Evolutionary conservation across 1,140 invertebrate species (phyloP).

Genomic region (Ctenoplectra terminalis): DNA sequence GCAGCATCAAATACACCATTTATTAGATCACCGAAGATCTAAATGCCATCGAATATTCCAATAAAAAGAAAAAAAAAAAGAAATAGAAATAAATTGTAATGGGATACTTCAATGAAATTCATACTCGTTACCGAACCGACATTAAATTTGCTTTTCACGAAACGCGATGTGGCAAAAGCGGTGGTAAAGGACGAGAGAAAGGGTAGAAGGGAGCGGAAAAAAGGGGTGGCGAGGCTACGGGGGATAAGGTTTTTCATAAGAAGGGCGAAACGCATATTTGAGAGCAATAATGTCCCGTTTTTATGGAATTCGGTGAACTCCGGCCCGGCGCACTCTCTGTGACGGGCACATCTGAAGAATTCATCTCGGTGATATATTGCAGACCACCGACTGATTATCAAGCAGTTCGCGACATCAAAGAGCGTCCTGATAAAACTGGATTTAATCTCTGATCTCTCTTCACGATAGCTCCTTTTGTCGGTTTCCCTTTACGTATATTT

Average conservation of each 20-base stretch:
- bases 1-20: too few relatives aligned
- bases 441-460: slow-evolving; percentile 47
- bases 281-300: slow-evolving; percentile 53
- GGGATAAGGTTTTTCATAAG: slow-evolving; percentile 49
- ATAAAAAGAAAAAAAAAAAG: too few relatives aligned
- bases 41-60: too few relatives aligned
- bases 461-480: slow-evolving; percentile 17
- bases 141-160: neutral
- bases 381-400: slow-evolving; percentile 42
- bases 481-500: slow-evolving; percentile 35
- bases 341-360: slow-evolving; percentile 45
- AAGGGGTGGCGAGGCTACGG: too few relatives aligned
- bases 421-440: slow-evolving; percentile 47
- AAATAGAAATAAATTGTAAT: too few relatives aligned
- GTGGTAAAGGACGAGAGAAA: neutral
- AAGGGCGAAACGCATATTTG: slow-evolving; percentile 33
- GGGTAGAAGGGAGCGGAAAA: neutral
- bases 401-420: slow-evolving; percentile 55
- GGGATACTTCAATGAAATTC: too few relatives aligned
- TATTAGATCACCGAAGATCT: too few relatives aligned
- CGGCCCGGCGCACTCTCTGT: neutral
- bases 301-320: slow-evolving; percentile 53
- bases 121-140: too few relatives aligned
- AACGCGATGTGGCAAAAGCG: neutral
- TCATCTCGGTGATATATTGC: slow-evolving; percentile 53